Evolutionary conservation across 2,113 vertebrate genomes (phyloP), one percentile per base, ranked within the genome.

Genomic region (Tupaia tana): DNA sequence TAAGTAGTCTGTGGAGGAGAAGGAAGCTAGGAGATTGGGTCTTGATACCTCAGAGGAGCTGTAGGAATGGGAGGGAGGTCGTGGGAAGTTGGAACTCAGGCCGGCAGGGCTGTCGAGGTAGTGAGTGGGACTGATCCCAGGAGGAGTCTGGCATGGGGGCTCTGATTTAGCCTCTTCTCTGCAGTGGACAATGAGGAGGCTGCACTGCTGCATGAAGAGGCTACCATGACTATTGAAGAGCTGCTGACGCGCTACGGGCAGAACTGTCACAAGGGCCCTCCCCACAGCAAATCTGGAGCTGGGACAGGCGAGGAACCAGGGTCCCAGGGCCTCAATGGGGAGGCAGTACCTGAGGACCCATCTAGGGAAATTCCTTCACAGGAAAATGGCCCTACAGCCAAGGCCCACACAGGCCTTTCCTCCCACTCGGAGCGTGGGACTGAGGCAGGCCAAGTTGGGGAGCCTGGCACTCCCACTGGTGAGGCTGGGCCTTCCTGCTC

Each of bases 151-250:
- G 95, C 81, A 58, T 85, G 71, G 81, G 95, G 86, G 84, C 92
- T 91, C 97, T 97, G 95, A 98, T 87, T 91, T 73, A 86, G 85
- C 20, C 0, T 96, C 96, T 96, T 70, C 56, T 71, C 95, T 93
- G 59, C 97, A 99, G 99, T 99, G 99, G 99, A 99, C 97, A 99
- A 99, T 24, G 99, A 99, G 97, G 99, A 99, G 98, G 99, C 99
- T 24, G 99, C 99, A 94, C 98, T 99, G 95, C 98, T 99, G 94
- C 99, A 99, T 0, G 99, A 99, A 95, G 99, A 99, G 97, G 99
- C 99, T 97, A 99, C 99, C 54, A 99, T 99, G 99, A 99, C 99
- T 91, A 99, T 99, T 16, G 99, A 99, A 98, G 99, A 99, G 98
- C 98, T 99, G 96, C 99, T 99, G 67, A 99, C 99, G 1, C 99